These are phyloP conservation scores for Mythimna pallens DNA, from an alignment of 2,888 invertebrate species.

Conservation along the genomic window DNA sequence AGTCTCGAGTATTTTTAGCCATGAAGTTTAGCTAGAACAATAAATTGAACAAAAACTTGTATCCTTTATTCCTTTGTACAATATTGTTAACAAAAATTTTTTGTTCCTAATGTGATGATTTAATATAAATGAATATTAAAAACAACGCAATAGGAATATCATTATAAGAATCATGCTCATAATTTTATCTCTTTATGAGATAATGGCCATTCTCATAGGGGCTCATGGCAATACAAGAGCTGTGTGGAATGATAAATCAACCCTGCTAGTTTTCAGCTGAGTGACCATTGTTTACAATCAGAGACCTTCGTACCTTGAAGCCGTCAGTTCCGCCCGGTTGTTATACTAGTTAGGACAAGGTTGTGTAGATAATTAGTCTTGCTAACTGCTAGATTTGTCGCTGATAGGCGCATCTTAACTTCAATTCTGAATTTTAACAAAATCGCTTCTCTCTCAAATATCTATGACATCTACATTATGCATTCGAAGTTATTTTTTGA, in stretches of 20 bases:
- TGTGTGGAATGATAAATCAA: not conserved
- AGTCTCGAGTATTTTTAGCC: constrained; percentile 33
- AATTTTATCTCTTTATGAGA: not conserved
- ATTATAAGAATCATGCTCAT: constrained; percentile 10
- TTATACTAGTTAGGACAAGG: constrained; percentile 28
- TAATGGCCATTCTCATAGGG: not conserved
- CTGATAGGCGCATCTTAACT: not conserved
- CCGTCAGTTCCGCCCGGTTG: constrained; percentile 26
- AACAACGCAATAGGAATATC: no score
- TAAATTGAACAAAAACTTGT: constrained; percentile 1
- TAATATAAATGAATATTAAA: not conserved
- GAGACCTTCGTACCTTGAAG: constrained; percentile 38
- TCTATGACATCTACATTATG: not conserved
- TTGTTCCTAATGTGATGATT: constrained; percentile 3
- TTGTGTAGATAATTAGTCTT: constrained; percentile 27
- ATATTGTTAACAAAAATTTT: not conserved
- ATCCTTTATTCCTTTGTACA: constrained; percentile 29
- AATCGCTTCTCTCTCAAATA: not conserved
- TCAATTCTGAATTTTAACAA: constrained; percentile 5
- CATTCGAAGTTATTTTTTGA: not conserved
- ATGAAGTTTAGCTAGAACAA: constrained; percentile 26
- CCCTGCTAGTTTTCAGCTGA: constrained; percentile 25
- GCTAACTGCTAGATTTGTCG: constrained; percentile 16
- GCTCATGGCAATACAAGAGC: not conserved
- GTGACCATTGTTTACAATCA: constrained; percentile 32